A percentile compares a stretch with the other conserved stretches of the same genome.
Evolutionary conservation across 2,888 invertebrate genomes (phyloP).

Genomic region (Drosophila buzzatii): DNA sequence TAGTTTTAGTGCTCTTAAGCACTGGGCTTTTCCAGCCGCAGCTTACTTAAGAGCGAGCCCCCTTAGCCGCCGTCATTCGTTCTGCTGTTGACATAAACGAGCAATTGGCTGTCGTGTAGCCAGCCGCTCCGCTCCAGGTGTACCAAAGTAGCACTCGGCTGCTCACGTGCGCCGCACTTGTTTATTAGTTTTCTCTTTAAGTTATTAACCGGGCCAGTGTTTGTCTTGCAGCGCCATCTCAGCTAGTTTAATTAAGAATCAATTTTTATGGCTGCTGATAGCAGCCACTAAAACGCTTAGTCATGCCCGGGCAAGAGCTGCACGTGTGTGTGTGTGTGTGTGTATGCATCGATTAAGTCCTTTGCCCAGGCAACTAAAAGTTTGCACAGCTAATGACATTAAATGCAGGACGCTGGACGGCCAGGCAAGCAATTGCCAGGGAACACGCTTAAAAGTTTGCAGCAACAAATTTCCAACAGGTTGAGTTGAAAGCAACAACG

Average conservation of each 20-base stretch:
- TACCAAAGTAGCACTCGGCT: constrained; percentile 34
- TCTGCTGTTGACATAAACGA: constrained; percentile 50
- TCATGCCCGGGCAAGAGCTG: constrained; percentile 31
- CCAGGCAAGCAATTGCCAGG: constrained; percentile 31
- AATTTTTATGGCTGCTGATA: constrained; percentile 73
- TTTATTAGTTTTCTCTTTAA: constrained; percentile 47
- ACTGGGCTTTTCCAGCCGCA: constrained; percentile 31
- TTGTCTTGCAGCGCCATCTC: constrained; percentile 7
- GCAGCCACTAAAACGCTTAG: constrained; percentile 64
- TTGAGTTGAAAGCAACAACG: constrained; percentile 22
- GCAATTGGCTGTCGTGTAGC: constrained; percentile 37
- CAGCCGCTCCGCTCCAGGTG: constrained; percentile 35
- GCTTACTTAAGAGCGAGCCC: background rate
- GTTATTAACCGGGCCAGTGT: constrained; percentile 27
- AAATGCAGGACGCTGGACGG: constrained; percentile 38
- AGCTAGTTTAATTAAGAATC: constrained; percentile 75
- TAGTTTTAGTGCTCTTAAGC: constrained; percentile 63
- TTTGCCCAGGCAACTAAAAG: constrained; percentile 54
- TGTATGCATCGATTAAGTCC: constrained; percentile 69
- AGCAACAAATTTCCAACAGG: constrained; percentile 16
- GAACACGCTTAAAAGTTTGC: constrained; percentile 52
- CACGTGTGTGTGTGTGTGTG: background rate
- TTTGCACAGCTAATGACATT: constrained; percentile 70
- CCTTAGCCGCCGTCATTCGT: background rate
- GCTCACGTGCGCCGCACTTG: constrained; percentile 28